Evolutionary conservation across 2,888 invertebrate species (phyloP).

Genomic region (Crioceris asparagi): DNA sequence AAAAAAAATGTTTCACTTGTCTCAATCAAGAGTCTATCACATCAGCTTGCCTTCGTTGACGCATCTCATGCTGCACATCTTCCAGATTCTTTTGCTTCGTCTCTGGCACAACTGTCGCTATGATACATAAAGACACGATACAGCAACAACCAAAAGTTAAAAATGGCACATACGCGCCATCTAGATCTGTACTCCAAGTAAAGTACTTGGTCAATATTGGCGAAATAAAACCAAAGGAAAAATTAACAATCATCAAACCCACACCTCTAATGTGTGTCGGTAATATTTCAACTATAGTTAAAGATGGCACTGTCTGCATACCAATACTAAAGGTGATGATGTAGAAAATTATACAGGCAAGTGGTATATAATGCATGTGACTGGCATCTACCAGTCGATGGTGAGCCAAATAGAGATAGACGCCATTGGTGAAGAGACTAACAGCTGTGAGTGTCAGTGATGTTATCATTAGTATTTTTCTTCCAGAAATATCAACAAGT

Average conservation of each 20-base stretch:
- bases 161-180: conserved; percentile 8
- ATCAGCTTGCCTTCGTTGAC: no score
- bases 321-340: conserved; percentile 8
- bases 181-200: conserved; percentile 5
- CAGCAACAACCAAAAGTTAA: no score
- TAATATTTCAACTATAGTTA: conserved; percentile 7
- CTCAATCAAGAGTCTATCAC: no score
- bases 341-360: conserved; percentile 6
- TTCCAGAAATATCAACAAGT: conserved; percentile 46
- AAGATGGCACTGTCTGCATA: conserved; percentile 5
- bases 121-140: no score
- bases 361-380: neutral
- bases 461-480: conserved; percentile 35
- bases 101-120: no score
- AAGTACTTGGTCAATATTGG: conserved; percentile 6
- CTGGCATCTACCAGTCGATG: neutral
- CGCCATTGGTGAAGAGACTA: conserved; percentile 5
- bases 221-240: conserved; percentile 3
- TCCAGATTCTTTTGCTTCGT: no score
- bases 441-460: conserved; percentile 4
- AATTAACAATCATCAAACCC: conserved; percentile 7
- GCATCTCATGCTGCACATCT: no score
- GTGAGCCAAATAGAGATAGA: conserved; percentile 4
- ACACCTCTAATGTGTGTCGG: conserved; percentile 9
- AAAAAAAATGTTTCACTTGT: no score